Percentiles rank a stretch among this genome's conserved stretches.
phyloP scores from a whole-genome alignment of 2,888 invertebrate species.

The Trichogramma dendrolimi region DNA sequence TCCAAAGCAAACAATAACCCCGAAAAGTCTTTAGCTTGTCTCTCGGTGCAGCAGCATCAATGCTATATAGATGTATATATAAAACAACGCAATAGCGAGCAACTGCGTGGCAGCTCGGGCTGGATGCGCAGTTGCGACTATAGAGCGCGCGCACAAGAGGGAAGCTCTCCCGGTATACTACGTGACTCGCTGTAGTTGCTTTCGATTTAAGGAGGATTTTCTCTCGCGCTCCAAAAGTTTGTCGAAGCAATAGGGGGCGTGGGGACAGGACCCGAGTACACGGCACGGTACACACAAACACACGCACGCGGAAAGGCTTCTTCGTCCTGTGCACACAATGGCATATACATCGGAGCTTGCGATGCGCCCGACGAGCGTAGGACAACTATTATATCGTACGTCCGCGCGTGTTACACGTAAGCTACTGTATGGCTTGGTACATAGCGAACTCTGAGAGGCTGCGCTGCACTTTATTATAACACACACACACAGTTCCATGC shows the following conservation, averaged over 20 bases:
- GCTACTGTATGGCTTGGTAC: too few relatives aligned
- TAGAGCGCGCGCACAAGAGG: not conserved
- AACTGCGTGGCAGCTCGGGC: too few relatives aligned
- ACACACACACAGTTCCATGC: not conserved
- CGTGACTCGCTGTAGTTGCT: not conserved
- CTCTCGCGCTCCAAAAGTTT: conserved; percentile 4
- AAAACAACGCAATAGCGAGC: too few relatives aligned
- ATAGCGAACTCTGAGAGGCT: too few relatives aligned
- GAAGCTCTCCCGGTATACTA: not conserved
- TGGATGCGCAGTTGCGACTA: too few relatives aligned
- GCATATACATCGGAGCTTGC: too few relatives aligned
- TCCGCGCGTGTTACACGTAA: too few relatives aligned
- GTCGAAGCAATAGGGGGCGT: not conserved
- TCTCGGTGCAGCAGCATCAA: not conserved
- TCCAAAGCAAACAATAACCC: conserved; percentile 10
- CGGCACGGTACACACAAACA: not conserved
- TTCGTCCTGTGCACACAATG: too few relatives aligned
- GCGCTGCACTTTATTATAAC: not conserved
- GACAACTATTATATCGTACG: too few relatives aligned
- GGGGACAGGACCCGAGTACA: too few relatives aligned
- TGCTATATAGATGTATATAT: too few relatives aligned
- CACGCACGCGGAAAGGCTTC: not conserved
- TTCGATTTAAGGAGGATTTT: conserved; percentile 5
- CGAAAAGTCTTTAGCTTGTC: conserved; percentile 1
- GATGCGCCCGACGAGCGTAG: too few relatives aligned